Evolutionary conservation across 1,140 invertebrate genomes (phyloP), one percentile per base, ranked within the genome.

Genomic region (Platyura marginata): DNA sequence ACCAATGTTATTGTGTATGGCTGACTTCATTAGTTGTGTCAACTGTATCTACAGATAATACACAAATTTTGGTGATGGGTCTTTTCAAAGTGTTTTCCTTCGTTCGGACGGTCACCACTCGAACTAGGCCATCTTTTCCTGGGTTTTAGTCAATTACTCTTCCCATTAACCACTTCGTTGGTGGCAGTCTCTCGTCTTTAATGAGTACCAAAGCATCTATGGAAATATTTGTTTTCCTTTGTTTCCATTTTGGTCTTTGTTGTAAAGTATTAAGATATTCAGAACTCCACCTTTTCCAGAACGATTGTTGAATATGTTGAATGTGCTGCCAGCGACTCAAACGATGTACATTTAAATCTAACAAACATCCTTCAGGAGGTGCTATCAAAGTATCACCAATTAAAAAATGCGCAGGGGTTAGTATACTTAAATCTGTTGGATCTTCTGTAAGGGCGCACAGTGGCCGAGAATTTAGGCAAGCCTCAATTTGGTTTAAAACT

Each of bases 211-310:
- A 16, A 33, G 49, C 37, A 3, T 44, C 48, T 38, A 46, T 25
- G n/a, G 39, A 23, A 3, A 46, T 43, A 43, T 49, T 43, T n/a
- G 8, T 21, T 23, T 40, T 32, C 15, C 22, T 33, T 18, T 25
- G 33, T 22, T 45, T 45, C 50, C 54, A 57, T 41, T 57, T 56
- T 11, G n/a, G 25, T 5, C 53, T 41, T 36, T 49, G 38, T 44
- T 56, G 53, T 18, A 57, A 37, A 15, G 29, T 43, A 20, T 44
- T 42, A 6, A 59, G 40, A 43, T 59, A 59, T 43, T 59, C 53
- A 19, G 44, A 25, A 3, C 43, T 41, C 50, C 52, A 56, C 9
- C 48, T 44, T 19, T 38, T 41, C 54, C 53, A 60, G 40, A 56
- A 52, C 33, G 49, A 18, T 41, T 49, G 49, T n/a, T 46, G 40